phyloP scores from a whole-genome alignment of 2,113 vertebrate species.

The Cettia cetti region DNA sequence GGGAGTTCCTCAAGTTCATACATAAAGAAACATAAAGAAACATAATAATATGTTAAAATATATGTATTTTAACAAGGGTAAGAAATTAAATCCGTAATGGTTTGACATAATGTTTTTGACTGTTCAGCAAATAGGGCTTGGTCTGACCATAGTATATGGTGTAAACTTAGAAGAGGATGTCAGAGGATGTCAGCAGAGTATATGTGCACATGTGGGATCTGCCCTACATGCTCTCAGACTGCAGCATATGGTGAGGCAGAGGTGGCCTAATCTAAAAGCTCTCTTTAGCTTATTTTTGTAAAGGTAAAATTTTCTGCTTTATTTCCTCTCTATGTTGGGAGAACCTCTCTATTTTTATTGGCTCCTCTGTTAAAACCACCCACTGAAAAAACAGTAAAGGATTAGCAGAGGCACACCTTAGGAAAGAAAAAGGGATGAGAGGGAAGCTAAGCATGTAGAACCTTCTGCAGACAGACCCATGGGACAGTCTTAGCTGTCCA shows the following conservation, averaged over 20 bases:
- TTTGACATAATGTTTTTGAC: not conserved
- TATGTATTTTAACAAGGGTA: not conserved
- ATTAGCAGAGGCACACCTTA: not conserved
- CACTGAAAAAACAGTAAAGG: not conserved
- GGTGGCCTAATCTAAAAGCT: not conserved
- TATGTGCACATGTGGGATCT: not conserved
- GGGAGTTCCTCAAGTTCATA: not conserved
- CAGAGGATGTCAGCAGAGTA: not conserved
- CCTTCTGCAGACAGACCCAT: not conserved
- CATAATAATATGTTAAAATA: too few species aligned
- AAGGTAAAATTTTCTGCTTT: not conserved
- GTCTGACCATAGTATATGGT: fast-evolving
- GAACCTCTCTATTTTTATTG: not conserved
- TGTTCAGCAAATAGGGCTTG: not conserved
- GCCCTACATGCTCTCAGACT: fast-evolving
- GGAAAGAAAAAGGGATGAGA: not conserved
- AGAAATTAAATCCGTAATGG: not conserved
- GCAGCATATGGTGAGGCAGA: not conserved
- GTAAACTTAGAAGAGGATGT: not conserved
- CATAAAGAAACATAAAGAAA: not conserved
- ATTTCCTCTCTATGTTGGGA: not conserved
- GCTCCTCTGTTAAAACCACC: not conserved
- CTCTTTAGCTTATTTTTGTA: not conserved
- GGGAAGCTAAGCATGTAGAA: not conserved
- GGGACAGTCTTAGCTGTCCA: not conserved